Evolutionary conservation across 2,888 invertebrate species (phyloP).

Genomic region (Pseudococcus viburni): DNA sequence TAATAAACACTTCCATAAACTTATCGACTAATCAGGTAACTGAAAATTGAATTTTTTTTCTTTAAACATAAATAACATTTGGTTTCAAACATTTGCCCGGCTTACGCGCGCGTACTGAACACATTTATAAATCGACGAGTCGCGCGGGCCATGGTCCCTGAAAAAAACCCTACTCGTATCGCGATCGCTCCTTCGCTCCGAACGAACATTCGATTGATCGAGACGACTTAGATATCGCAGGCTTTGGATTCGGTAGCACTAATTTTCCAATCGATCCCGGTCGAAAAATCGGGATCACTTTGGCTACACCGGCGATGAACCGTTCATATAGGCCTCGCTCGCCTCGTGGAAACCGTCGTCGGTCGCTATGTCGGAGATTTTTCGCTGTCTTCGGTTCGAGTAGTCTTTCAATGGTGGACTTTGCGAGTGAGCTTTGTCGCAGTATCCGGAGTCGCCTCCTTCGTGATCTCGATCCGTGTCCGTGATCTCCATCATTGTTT

Average conservation of each 20-base stretch:
- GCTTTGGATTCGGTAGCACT: not conserved
- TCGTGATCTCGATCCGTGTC: slow-evolving; percentile 58
- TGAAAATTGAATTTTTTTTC: slow-evolving; percentile 23
- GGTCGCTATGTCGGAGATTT: slow-evolving; percentile 52
- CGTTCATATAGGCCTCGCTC: not conserved
- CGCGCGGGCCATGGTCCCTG: slow-evolving; percentile 41
- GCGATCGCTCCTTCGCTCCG: not conserved
- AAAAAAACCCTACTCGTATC: slow-evolving; percentile 3
- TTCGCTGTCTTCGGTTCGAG: not conserved
- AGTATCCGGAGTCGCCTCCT: slow-evolving; percentile 66
- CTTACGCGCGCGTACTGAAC: slow-evolving; percentile 2
- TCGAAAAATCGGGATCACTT: not conserved
- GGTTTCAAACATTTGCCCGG: slow-evolving; percentile 39
- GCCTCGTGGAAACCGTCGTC: slow-evolving; percentile 65
- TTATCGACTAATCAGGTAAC: slow-evolving; percentile 52
- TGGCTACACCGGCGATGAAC: not conserved
- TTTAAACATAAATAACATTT: slow-evolving; percentile 47
- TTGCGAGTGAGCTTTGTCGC: slow-evolving; percentile 58
- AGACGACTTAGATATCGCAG: slow-evolving; percentile 20
- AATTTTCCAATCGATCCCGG: not conserved
- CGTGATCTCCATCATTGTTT: not conserved
- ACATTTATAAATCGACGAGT: not conserved
- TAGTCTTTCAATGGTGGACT: slow-evolving; percentile 59
- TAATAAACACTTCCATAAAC: slow-evolving; percentile 16
- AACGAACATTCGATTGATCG: not conserved